A percentile compares a stretch with the other conserved stretches of the same genome.
phyloP scores from a whole-genome alignment of 2,888 invertebrate species.

The Adela reaumurella region DNA sequence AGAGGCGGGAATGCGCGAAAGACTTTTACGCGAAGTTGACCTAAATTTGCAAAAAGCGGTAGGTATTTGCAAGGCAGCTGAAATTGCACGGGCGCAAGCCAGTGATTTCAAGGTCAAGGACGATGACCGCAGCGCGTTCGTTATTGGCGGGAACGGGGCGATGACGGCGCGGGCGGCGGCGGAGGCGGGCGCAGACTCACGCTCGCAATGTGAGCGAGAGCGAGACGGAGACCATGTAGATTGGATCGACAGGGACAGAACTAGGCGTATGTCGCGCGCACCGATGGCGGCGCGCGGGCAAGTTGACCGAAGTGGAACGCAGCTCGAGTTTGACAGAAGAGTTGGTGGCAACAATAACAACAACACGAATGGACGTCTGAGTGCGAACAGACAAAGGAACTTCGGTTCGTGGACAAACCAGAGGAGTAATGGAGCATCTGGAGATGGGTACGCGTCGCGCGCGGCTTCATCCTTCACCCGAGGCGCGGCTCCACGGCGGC shows the following conservation, averaged over 20 bases:
- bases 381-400: neutral
- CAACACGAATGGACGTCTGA: neutral
- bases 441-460: neutral
- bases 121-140: neutral
- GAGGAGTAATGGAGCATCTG: neutral
- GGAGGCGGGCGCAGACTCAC: neutral
- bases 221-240: neutral
- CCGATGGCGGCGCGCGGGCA: neutral
- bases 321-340: no score
- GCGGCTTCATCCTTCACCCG: neutral
- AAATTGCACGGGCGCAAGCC: conserved; percentile 10
- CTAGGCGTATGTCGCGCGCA: neutral
- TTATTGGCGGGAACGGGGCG: neutral
- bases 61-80: conserved; percentile 10
- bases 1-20: conserved; percentile 9
- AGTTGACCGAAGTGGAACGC: neutral
- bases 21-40: conserved; percentile 11
- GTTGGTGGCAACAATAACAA: no score
- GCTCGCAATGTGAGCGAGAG: neutral
- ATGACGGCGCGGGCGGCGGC: no score
- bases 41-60: conserved; percentile 10
- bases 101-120: conserved; percentile 5
- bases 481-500: neutral
- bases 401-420: neutral
- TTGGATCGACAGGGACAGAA: neutral